Conservation (phyloP, 2,797 vertebrate species). For the Hephaestus fuliginosus region DNA sequence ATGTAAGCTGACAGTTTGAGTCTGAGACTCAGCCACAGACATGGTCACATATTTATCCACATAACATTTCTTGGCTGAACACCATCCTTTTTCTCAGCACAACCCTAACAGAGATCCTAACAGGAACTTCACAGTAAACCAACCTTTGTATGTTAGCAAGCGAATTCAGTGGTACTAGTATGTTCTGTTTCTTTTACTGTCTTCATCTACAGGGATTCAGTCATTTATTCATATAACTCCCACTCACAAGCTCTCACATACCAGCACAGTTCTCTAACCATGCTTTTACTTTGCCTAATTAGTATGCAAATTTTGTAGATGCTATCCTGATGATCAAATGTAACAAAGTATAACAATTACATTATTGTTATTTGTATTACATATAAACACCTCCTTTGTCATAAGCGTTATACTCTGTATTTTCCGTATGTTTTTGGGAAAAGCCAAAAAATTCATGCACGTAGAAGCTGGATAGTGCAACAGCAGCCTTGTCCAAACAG, state of each 20-base stretch:
- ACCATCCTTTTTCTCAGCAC: not conserved
- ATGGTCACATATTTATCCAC: slow-evolving; percentile 36
- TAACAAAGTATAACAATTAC: not conserved
- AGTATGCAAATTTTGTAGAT: not conserved
- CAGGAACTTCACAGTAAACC: not conserved
- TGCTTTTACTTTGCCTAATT: not conserved
- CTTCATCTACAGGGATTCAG: not conserved
- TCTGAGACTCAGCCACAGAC: slow-evolving; percentile 24
- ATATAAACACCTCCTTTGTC: not conserved
- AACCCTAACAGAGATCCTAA: no score
- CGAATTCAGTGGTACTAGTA: no score
- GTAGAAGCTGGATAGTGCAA: slow-evolving; percentile 48
- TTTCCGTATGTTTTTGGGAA: slow-evolving; percentile 2
- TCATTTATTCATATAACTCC: slow-evolving; percentile 13
- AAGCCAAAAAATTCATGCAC: not conserved
- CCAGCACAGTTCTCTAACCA: not conserved
- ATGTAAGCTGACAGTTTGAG: slow-evolving; percentile 28
- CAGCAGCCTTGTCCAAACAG: slow-evolving; percentile 65
- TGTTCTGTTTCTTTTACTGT: not conserved
- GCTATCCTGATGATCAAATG: not conserved
- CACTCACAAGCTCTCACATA: not conserved
- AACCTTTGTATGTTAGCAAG: no score
- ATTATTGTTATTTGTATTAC: no score
- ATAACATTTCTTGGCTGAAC: slow-evolving; percentile 27
- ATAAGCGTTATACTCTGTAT: not conserved